Evolutionary conservation across 2,888 invertebrate genomes (phyloP).

Genomic region (Eupsilia transversa): DNA sequence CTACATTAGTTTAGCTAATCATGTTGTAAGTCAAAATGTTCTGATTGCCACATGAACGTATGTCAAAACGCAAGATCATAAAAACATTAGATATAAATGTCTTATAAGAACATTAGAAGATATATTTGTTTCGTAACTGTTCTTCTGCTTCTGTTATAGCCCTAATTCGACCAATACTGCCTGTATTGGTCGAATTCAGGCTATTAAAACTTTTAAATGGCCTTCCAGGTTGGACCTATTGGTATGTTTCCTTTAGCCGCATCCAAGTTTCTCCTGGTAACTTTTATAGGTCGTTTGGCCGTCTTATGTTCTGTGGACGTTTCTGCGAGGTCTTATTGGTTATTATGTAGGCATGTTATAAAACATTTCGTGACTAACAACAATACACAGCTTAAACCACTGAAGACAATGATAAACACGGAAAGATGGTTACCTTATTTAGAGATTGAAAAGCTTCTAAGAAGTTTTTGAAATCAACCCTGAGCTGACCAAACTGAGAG

Average conservation of each 20-base stretch:
- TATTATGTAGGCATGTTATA: no score
- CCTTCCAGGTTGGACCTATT: background rate
- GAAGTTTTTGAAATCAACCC: no score
- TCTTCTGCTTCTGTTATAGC: no score
- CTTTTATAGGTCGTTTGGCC: constrained; percentile 14
- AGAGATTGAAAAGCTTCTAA: no score
- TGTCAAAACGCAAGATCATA: background rate
- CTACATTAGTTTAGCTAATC: background rate
- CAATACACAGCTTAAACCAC: background rate
- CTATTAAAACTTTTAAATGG: constrained; percentile 1
- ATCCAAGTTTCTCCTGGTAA: background rate
- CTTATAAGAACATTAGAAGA: background rate
- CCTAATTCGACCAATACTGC: no score
- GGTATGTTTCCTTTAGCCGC: background rate
- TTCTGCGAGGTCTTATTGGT: background rate
- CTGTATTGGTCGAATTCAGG: background rate
- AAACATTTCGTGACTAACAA: background rate
- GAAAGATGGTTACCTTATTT: background rate
- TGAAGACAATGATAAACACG: background rate
- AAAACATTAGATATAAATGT: background rate
- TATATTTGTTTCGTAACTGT: background rate
- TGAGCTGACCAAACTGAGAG: no score
- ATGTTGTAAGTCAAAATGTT: background rate
- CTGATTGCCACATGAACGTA: constrained; percentile 2
- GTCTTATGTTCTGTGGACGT: background rate